Base-by-base conservation (phyloP, 2,797 vertebrate species). In the Gobio occitaniae region DNA sequence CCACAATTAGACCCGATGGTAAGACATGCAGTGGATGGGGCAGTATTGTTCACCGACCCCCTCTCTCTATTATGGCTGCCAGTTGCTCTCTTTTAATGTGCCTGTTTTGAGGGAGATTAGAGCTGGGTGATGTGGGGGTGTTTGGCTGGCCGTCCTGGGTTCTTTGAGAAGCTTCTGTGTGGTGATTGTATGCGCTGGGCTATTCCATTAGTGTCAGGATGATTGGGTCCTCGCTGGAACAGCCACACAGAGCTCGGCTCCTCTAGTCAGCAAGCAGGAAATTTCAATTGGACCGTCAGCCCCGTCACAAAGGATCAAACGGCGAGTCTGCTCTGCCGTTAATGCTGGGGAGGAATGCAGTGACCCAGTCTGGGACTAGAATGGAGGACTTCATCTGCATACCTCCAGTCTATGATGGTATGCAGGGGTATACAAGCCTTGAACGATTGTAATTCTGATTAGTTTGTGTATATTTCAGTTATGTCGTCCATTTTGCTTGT, bases 101-200 rank as follows among this genome's bases (percentile, higher is more conserved):
- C 66, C 74, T 80, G 86, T 87, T 90, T 54, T 71, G 77, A 47
- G 74, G 70, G 71, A 86, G 83, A 83, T 87, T 88, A 88, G 76
- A 50, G 80, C 29, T 17, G 63, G 54, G 69, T 65, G 75, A 78
- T 66, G 71, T 44, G 76, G 56, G 63, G 80, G 68, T 10, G 11
- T 71, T 78, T 84, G 75, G 83, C 65, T 38, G 41, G 50, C 66
- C 38, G 3, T 78, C 29, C 52, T 36, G 9, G 29, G 13, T 65
- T 44, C 76, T 71, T 86, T 74, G 74, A 83, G 86, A 84, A 80
- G 77, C 61, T 77, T 79, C 78, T 63, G 68, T 82, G 84, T 70
- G 75, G 75, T 80, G 81, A 85, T 78, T 82, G 74, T 85, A 41
- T 25, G 84, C 17, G 48, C 44, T 52, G 54, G 29, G 77, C 66